Percentiles rank a stretch among this genome's conserved stretches.
Evolutionary conservation across 2,888 invertebrate genomes (phyloP).

Genomic region (Sarcophaga carnaria): DNA sequence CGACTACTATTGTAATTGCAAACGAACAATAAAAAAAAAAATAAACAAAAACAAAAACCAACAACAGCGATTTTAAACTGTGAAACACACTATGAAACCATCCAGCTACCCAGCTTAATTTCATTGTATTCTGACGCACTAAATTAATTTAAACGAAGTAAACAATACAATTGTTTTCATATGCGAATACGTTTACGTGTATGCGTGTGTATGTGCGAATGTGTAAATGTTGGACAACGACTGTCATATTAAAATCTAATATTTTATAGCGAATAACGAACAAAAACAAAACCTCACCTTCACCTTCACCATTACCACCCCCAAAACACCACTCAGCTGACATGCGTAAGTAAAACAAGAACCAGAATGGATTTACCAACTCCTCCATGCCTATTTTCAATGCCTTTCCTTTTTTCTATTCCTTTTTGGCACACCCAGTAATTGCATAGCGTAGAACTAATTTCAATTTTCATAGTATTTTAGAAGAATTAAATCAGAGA

Average conservation of each 20-base stretch:
- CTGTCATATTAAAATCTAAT: no score
- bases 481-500: no score
- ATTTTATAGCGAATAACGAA: no score
- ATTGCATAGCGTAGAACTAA: background rate
- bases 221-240: no score
- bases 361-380: background rate
- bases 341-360: slow-evolving; percentile 19
- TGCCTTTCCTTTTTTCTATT: background rate
- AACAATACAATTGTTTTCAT: no score
- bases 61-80: background rate
- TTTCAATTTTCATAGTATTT: no score
- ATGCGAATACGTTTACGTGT: no score
- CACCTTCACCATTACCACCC: background rate
- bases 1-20: background rate
- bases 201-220: no score
- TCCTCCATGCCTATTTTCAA: background rate
- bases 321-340: background rate
- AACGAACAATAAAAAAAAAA: background rate
- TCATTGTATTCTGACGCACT: slow-evolving; percentile 16
- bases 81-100: background rate
- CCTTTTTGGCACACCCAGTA: background rate
- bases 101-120: background rate
- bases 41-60: background rate
- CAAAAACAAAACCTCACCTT: no score
- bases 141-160: background rate